Evolutionary conservation across 2,797 vertebrate species (phyloP).

Genomic region (Peromyscus attwateri): DNA sequence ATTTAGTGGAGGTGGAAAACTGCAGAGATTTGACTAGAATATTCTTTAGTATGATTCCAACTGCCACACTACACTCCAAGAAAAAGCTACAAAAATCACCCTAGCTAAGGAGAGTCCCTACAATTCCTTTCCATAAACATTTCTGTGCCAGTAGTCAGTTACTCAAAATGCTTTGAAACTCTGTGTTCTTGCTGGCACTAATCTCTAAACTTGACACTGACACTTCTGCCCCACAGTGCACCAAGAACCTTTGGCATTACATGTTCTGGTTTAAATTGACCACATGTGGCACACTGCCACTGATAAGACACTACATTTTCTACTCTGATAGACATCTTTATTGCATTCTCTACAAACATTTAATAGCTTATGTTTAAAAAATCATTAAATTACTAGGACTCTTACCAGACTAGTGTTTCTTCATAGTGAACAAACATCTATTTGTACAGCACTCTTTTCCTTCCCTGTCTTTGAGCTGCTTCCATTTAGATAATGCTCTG

Average conservation of each 20-base stretch:
- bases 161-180: constrained; percentile 5
- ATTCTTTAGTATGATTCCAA: background rate
- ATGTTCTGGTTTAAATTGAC: background rate
- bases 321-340: background rate
- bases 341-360: background rate
- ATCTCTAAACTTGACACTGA: background rate
- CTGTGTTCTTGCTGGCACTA: background rate
- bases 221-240: background rate
- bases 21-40: background rate
- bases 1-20: constrained; percentile 55
- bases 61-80: background rate
- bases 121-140: constrained; percentile 18
- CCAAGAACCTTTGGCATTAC: background rate
- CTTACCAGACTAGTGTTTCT: background rate
- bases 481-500: background rate
- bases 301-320: background rate
- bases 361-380: constrained; percentile 7
- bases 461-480: background rate
- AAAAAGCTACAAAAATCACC: constrained; percentile 8
- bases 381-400: background rate
- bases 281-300: background rate
- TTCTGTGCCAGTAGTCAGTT: background rate
- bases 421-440: background rate
- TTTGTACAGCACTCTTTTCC: background rate
- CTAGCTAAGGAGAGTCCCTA: background rate